Evolutionary conservation across 2,113 vertebrate genomes (phyloP), one percentile per base, ranked within the genome.

Genomic region (Platichthys flesus): DNA sequence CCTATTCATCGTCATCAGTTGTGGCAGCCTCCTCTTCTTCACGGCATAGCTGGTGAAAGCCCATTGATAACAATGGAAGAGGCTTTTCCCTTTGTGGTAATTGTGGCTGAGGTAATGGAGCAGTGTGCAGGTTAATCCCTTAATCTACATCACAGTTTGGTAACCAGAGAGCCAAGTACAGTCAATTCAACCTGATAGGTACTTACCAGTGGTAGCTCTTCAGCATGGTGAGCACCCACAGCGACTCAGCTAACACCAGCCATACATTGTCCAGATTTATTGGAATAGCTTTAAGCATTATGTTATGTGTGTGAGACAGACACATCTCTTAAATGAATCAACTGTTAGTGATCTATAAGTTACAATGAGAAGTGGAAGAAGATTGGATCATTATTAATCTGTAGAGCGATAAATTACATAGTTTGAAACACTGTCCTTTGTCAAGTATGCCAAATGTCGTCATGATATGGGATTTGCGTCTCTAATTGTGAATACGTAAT

Each of bases 71-170:
- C 67, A 84, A 77, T 70, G 58, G 73, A 64, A 79, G 52, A 54
- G 62, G 73, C 45, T 85, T 91, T 89, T 82, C 45, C 23, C 52
- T 60, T 67, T 68, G 55, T 72, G 67, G 63, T 74, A 61, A 70
- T 66, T 73, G 65, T 84, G 78, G 56, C 77, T 74, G 69, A 82
- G 78, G 78, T 78, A 68, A 51, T 67, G 79, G 76, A 67, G 35
- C 69, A 71, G 63, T 81, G 76, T 54, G 51, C 51, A 54, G 51
- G 51, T 82, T 81, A 88, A 87, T 83, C 82, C 56, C n/a, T 63
- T 90, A 89, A 88, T 79, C 84, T 81, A 79, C 69, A 83, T 87
- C 58, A 71, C 76, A 82, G 71, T 83, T 83, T 83, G 52, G 67
- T 83, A 82, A 85, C 64, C 5, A 40, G 47, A 79, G 74, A 73